Base-by-base conservation (phyloP, 2,888 invertebrate species). In the Habrosyne pyritoides region DNA sequence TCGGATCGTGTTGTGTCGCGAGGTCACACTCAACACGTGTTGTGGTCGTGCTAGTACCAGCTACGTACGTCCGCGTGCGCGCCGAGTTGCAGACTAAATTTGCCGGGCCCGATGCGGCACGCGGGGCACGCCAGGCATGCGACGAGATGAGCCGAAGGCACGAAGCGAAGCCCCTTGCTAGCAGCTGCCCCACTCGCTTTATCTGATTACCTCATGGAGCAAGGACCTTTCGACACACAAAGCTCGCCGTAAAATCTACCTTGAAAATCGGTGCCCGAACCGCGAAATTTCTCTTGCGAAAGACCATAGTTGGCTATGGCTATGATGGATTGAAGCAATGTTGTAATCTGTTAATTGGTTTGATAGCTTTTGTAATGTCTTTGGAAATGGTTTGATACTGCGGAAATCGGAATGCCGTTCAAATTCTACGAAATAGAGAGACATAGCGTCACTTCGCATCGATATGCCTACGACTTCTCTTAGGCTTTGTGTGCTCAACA, bases 191-290 rank as follows among this genome's bases (percentile, higher is more conserved):
- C 72, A 73, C 64, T 71, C 66, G 68, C 78, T 84, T 84, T 86
- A 88, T 88, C 86, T 83, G 87, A 89, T 90, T 90, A 90, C 88
- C 84, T 86, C 88, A 86, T 83, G 84, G 89, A 82, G 86, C 89
- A 91, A 91, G 90, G 91, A 91, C 91, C 91, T 89, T 90, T 86
- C 89, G 84, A 83, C 85, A 79, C 71, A 85, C 81, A 84, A 85
- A 88, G 84, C 85, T 84, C 83, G 71, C 86, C 86, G 87, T 86
- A 86, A 88, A 90, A 89, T 87, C 67, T 75, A 85, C 89, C 89
- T 86, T 89, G 89, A 86, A 86, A 88, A 87, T 87, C 77, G 71
- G 74, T 75, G 73, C 67, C 67, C 70, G 71, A 65, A 75, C 77
- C 83, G 81, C 79, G 79, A 86, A 86, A 81, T 83, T 75, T 73